phyloP scores from a whole-genome alignment of 2,797 vertebrate genomes.

The Fistularia commersonii region DNA sequence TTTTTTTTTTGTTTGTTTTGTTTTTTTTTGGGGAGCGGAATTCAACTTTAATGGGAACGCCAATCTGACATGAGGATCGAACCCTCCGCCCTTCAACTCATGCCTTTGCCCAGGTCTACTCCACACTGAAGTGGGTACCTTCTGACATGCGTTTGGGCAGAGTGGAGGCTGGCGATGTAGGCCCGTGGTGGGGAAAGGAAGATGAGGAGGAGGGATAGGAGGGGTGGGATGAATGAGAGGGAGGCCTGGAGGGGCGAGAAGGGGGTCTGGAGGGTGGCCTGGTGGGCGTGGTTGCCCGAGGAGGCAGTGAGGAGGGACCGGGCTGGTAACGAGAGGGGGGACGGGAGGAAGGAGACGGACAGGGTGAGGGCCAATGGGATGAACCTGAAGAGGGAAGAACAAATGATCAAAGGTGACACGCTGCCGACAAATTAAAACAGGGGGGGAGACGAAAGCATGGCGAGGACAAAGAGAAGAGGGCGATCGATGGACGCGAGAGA shows the following conservation, averaged over 20 bases:
- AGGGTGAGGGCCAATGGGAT: constrained; percentile 98
- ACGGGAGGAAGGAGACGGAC: constrained; percentile 99
- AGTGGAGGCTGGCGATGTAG: constrained; percentile 92
- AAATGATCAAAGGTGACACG: constrained; percentile 89
- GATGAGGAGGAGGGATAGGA: constrained; percentile 93
- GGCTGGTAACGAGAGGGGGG: constrained; percentile 99
- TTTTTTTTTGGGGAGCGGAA: constrained; percentile 2
- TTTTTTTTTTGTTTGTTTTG: no score
- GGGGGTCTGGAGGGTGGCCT: constrained; percentile 99
- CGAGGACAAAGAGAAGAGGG: constrained; percentile 26
- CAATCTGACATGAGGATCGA: constrained; percentile 10
- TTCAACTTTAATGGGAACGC: constrained; percentile 5
- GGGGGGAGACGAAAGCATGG: constrained; percentile 66
- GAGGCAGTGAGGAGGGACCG: constrained; percentile 97
- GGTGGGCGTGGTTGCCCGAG: constrained; percentile 97
- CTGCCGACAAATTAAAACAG: constrained; percentile 75
- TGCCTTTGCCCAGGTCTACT: constrained; percentile 67
- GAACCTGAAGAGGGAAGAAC: constrained; percentile 82
- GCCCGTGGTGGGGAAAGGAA: constrained; percentile 97
- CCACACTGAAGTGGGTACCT: constrained; percentile 84
- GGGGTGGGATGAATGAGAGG: constrained; percentile 98
- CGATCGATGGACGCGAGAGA: constrained; percentile 44
- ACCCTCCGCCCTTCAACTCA: constrained; percentile 48
- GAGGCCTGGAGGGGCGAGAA: constrained; percentile 97
- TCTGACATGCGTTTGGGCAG: constrained; percentile 99